These are phyloP conservation scores for Xiphophorus birchmanni DNA, from an alignment of 2,797 vertebrate genomes.

Conservation along the genomic window DNA sequence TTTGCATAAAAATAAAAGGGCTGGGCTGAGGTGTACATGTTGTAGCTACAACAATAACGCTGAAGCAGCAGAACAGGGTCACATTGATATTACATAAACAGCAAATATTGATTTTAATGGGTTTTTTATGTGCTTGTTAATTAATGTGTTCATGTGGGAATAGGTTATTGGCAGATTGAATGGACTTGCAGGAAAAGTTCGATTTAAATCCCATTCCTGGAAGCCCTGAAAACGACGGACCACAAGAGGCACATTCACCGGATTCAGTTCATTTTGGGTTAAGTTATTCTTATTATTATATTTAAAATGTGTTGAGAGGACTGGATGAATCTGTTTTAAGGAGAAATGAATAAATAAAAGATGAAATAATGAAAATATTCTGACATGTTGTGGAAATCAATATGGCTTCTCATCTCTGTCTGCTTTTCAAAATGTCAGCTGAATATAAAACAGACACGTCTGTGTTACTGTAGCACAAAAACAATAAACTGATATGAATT, in stretches of 20 bases:
- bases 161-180: constrained; percentile 3
- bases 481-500: not conserved
- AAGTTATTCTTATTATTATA: not conserved
- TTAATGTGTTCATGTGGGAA: constrained; percentile 4
- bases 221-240: not conserved
- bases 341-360: constrained; percentile 4
- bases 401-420: not conserved
- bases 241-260: not conserved
- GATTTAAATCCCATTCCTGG: not conserved
- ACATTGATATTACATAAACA: not conserved
- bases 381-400: not conserved
- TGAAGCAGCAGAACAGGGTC: not conserved
- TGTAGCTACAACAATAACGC: constrained; percentile 13
- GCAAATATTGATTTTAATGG: not conserved
- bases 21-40: constrained; percentile 27
- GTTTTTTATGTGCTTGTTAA: constrained; percentile 13
- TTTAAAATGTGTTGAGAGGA: not conserved
- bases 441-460: not conserved
- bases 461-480: not conserved
- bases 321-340: not conserved
- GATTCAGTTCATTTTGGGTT: not conserved
- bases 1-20: constrained; percentile 36
- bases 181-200: not conserved
- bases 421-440: not conserved
- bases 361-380: not conserved